Evolutionary conservation across 2,888 invertebrate species (phyloP).

Genomic region (Drosophila picticornis): DNA sequence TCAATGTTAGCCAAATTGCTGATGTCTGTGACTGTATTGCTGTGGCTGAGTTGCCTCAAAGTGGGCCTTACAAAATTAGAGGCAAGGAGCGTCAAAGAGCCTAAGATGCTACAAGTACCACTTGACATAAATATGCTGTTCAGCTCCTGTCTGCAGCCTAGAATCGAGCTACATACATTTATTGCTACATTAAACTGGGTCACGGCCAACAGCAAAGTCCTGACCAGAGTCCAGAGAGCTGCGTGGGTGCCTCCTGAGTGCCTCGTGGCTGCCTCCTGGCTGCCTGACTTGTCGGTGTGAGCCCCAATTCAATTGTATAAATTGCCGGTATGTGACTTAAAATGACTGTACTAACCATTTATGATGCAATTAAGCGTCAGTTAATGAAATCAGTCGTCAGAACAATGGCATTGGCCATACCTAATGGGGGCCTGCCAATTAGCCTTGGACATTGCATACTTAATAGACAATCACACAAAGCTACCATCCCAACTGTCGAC

Average conservation of each 20-base stretch:
- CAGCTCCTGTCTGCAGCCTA: background rate
- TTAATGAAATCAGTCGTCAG: conserved; percentile 40
- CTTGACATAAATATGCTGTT: conserved; percentile 3
- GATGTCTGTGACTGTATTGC: conserved; percentile 9
- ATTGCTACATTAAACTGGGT: conserved; percentile 2
- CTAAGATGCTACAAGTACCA: conserved; percentile 25
- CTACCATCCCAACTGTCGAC: conserved; percentile 1
- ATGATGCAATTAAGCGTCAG: conserved; percentile 49
- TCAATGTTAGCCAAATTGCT: conserved; percentile 15
- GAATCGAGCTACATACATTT: background rate
- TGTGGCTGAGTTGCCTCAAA: conserved; percentile 2
- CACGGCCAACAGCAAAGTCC: conserved; percentile 2
- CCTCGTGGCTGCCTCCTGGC: background rate
- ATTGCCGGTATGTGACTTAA: conserved; percentile 16
- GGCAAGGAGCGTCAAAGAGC: conserved; percentile 3
- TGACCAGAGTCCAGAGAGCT: conserved; percentile 1
- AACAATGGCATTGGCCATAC: conserved; percentile 16
- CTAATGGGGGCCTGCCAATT: conserved; percentile 18
- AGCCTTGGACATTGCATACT: conserved; percentile 20
- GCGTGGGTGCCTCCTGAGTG: background rate
- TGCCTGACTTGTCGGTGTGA: background rate
- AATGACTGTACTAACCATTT: conserved; percentile 20
- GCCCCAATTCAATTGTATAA: conserved; percentile 40
- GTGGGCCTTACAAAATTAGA: conserved; percentile 27
- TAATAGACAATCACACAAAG: conserved; percentile 18